A percentile compares a stretch with the other conserved stretches of the same genome.
Conservation (phyloP, 2,888 invertebrate species). For the Pinctada fucata region DNA sequence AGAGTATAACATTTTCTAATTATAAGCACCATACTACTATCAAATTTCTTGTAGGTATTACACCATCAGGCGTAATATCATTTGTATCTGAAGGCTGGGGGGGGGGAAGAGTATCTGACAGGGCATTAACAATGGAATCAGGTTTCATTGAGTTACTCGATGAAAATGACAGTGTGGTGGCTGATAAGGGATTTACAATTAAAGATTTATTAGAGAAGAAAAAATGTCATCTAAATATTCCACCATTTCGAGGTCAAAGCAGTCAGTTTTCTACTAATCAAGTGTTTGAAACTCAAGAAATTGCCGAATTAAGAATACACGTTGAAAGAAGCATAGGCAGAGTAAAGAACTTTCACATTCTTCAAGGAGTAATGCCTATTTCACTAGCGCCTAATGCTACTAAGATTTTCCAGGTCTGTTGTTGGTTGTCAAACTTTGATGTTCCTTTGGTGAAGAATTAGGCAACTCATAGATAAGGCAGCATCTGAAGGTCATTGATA, state of each 20-base stretch:
- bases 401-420: slow-evolving; percentile 23
- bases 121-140: neutral
- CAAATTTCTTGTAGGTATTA: slow-evolving; percentile 27
- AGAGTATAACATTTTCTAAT: slow-evolving; percentile 18
- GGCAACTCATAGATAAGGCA: too few species aligned
- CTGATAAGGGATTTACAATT: slow-evolving; percentile 15
- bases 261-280: slow-evolving; percentile 24
- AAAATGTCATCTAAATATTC: slow-evolving; percentile 28
- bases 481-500: too few species aligned
- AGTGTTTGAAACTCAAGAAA: slow-evolving; percentile 33
- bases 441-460: slow-evolving; percentile 19
- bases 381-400: slow-evolving; percentile 19
- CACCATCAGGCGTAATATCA: slow-evolving; percentile 23
- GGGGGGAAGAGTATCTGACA: slow-evolving; percentile 3
- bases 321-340: slow-evolving; percentile 27
- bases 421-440: slow-evolving; percentile 31
- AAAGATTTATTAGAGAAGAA: slow-evolving; percentile 11
- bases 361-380: slow-evolving; percentile 29
- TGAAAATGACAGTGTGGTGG: slow-evolving; percentile 20
- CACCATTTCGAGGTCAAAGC: slow-evolving; percentile 20
- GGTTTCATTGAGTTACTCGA: slow-evolving; percentile 22
- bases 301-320: slow-evolving; percentile 26
- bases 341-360: slow-evolving; percentile 22
- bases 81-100: slow-evolving; percentile 22
- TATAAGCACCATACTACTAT: slow-evolving; percentile 24